Evolutionary conservation across 2,888 invertebrate species (phyloP), one percentile per base, ranked within the genome.

Genomic region (Branchipolynoe longqiensis): DNA sequence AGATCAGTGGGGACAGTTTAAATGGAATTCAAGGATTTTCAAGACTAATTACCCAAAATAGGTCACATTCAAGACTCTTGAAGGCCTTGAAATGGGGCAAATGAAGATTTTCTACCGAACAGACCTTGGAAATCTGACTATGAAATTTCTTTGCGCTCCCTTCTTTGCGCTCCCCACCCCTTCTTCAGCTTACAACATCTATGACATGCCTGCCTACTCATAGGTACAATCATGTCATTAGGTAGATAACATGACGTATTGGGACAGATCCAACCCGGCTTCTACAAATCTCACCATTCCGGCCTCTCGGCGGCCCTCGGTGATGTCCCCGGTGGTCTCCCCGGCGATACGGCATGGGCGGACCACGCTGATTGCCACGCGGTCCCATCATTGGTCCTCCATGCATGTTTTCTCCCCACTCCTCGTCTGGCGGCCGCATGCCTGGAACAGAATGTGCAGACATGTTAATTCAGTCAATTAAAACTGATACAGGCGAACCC

Each of bases 391-490:
- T 86, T 0, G 88, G 89, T 18, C 89, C 90, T 25, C 89, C 90
- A 86, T 89, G 87, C 86, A 89, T 89, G 82, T 88, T 88, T 41
- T 88, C 88, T 22, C 88, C 88, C 89, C 87, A 88, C 18, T 87
- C 88, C 59, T 88, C 89, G 31, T 85, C 85, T 6, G 64, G 82
- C n/a, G n/a, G n/a, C n/a, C n/a, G n/a, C n/a, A n/a, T n/a, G n/a
- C n/a, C 74, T 33, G 22, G 18, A 83, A 28, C 56, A n/a, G 58
- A 14, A 18, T 41, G 41, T 4, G 41, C 6, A 81, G 41, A 74
- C 36, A 74, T 14, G 28, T 25, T 31, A 14, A 14, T 31, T 12
- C 64, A 14, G n/a, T n/a, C n/a, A n/a, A n/a, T n/a, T n/a, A n/a
- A n/a, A n/a, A n/a, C n/a, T n/a, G n/a, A n/a, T n/a, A n/a, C n/a